phyloP scores from a whole-genome alignment of 2,113 vertebrate species.

The Amphiprion percula region DNA sequence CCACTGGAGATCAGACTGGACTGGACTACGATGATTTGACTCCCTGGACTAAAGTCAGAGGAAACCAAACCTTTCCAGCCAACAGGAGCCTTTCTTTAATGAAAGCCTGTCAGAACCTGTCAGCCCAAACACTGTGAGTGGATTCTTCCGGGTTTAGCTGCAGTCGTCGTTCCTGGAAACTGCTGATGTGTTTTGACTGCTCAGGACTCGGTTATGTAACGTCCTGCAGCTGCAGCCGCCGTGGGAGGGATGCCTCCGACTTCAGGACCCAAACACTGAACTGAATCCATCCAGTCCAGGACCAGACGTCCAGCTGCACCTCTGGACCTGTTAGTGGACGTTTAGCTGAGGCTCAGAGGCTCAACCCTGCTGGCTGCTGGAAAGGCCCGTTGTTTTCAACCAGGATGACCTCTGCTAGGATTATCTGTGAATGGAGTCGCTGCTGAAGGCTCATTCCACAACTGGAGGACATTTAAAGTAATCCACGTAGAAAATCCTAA shows the following conservation, averaged over 20 bases:
- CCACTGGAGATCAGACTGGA: no score
- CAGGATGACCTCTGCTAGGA: background rate
- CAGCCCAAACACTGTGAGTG: no score
- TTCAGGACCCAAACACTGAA: constrained; percentile 20
- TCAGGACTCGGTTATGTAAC: constrained; percentile 54
- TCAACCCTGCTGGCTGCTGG: constrained; percentile 3
- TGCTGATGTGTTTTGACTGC: constrained; percentile 40
- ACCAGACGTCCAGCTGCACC: background rate
- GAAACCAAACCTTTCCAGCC: no score
- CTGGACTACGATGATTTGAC: no score
- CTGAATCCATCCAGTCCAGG: background rate
- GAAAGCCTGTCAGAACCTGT: no score
- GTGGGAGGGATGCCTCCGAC: constrained; percentile 25
- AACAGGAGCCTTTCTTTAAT: no score
- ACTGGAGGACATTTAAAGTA: no score
- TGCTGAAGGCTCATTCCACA: no score
- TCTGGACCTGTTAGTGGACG: background rate
- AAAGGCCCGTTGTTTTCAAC: background rate
- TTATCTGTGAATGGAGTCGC: background rate
- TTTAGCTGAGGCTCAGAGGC: background rate
- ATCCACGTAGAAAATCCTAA: no score
- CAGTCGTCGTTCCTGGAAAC: background rate
- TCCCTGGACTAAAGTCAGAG: no score
- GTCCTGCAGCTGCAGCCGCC: constrained; percentile 58
- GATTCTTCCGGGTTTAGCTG: background rate